phyloP scores from a whole-genome alignment of 2,113 vertebrate genomes.

The Promerops cafer region DNA sequence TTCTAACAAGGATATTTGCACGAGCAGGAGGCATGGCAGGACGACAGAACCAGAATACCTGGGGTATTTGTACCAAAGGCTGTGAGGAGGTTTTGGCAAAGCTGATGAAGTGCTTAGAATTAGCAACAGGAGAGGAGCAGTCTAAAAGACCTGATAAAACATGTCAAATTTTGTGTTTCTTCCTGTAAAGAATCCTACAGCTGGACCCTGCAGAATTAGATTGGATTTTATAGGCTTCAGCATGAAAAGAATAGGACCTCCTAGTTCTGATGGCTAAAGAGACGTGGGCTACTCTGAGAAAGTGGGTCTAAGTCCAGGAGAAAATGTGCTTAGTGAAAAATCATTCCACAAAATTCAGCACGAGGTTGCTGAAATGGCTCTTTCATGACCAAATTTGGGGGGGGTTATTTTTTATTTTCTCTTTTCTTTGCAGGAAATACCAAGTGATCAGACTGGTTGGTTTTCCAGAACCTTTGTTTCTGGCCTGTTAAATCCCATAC shows the following conservation, averaged over 20 bases:
- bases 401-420: not conserved
- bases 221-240: not conserved
- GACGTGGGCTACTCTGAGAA: not conserved
- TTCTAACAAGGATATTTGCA: not conserved
- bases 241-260: not conserved
- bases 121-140: not conserved
- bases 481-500: not conserved
- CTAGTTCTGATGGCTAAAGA: not conserved
- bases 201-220: not conserved
- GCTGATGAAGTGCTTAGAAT: accelerated
- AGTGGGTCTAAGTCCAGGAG: not conserved
- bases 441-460: not conserved
- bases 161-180: not conserved
- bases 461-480: not conserved
- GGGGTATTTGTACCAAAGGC: not conserved
- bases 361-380: not conserved
- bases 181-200: not conserved
- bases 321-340: not conserved
- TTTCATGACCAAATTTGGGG: not conserved
- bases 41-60: no score
- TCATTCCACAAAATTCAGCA: not conserved
- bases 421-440: not conserved
- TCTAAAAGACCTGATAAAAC: not conserved
- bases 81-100: accelerated
- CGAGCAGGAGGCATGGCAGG: no score